phyloP scores from a whole-genome alignment of 2,113 vertebrate species.

The Columba livia region DNA sequence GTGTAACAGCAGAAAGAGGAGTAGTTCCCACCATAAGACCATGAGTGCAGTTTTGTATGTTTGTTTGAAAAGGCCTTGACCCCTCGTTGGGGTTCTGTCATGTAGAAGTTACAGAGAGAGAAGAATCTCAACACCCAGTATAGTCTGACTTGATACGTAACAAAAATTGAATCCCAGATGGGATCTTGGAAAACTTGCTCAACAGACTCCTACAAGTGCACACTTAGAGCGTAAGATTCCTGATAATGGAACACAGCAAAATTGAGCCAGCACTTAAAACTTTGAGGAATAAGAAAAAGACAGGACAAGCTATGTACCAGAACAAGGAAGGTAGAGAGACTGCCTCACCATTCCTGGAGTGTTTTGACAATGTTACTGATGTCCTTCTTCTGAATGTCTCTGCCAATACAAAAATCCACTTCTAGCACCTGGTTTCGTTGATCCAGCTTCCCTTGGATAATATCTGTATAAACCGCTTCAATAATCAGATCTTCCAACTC shows the following conservation, averaged over 20 bases:
- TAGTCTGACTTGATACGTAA: not conserved
- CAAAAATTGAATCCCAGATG: not conserved
- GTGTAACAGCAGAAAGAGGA: not conserved
- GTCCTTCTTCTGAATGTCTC: slow-evolving; percentile 82
- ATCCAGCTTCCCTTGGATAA: slow-evolving; percentile 98
- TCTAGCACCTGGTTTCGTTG: slow-evolving; percentile 97
- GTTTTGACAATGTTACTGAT: slow-evolving; percentile 81
- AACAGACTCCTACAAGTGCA: not conserved
- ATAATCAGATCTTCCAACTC: slow-evolving; percentile 98
- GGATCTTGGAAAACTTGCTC: not conserved
- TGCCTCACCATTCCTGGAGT: slow-evolving; percentile 82
- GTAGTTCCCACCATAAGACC: not conserved
- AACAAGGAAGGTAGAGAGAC: not conserved
- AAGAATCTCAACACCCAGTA: not conserved
- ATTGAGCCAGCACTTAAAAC: not conserved
- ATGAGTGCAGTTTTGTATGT: not conserved
- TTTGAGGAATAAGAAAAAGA: not conserved
- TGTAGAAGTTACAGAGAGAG: not conserved
- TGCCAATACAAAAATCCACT: slow-evolving; percentile 84
- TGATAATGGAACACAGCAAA: not conserved
- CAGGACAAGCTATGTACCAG: not conserved
- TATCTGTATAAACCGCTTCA: slow-evolving; percentile 97
- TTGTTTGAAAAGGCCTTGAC: not conserved
- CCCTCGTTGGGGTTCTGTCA: not conserved
- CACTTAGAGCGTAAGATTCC: not conserved